Base-by-base conservation (phyloP, 2,113 vertebrate species). In the Nasalis larvatus region DNA sequence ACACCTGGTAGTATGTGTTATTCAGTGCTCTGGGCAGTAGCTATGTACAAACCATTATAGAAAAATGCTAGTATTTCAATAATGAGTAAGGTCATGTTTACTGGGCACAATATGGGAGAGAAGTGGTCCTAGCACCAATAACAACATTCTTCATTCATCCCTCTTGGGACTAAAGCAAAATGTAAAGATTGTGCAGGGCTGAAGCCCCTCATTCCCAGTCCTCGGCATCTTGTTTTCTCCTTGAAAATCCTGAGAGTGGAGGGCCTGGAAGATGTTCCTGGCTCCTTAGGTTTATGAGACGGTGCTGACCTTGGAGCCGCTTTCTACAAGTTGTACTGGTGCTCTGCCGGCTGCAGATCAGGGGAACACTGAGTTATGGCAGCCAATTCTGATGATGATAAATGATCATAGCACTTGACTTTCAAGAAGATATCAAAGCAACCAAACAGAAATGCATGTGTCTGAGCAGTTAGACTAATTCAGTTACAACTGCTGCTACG, bases 401-500 rank as follows among this genome's bases (percentile, higher is more conserved):
- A 93, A 95, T 71, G 91, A 77, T 89, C 45, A 23, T 4, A 52
- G 74, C 1, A 3, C 14, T 86, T 69, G 68, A 66, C 73, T 52
- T 88, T 84, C 60, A 66, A 27, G 86, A 83, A 49, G 25, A 54
- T 63, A 73, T 27, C 14, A 66, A 60, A 52, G 20, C 52, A n/a
- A 76, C 47, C 27, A 82, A 83, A 97, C 35, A 73, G 23, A 94
- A 96, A 16, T 77, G 17, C 69, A 76, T 74, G 63, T 95, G 30
- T 93, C 56, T 91, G 80, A 96, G 42, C 27, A 54, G 60, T 89
- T 92, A 89, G 63, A 80, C 35, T 87, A 52, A 96, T 84, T 95
- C 89, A 89, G 42, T 91, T 76, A 63, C 49, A 93, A 94, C 54
- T 95, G 84, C 80, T 52, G 35, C 30, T 89, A 77, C 49, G 37